Evolutionary conservation across 2,113 vertebrate genomes (phyloP), one percentile per base, ranked within the genome.

Genomic region (Cyprinus carpio): DNA sequence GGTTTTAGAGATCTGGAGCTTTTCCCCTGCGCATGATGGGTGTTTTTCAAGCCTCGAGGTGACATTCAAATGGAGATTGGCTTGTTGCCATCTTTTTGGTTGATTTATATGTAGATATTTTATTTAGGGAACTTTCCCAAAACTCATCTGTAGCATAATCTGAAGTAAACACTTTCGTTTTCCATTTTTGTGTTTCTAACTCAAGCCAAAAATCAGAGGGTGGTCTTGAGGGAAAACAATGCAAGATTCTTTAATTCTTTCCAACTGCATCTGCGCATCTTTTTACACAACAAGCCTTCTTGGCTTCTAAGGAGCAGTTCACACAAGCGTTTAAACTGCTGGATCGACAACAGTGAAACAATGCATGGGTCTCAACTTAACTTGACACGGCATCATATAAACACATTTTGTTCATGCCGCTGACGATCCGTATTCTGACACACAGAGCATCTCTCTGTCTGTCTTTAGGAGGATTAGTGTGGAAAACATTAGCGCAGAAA

Each of bases 221-320:
- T 56, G 62, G 51, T 78, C 79, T 64, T 82, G 31, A 75, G 60
- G 72, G 79, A 82, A 87, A 60, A 51, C 77, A 82, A 76, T 80
- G 62, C 67, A 56, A 6, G 8, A 84, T 2, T 31, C 13, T 65
- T 85, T 51, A 88, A 85, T 83, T 58, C 81, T 83, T 86, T 88
- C 81, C 84, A 43, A 34, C 84, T 88, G 81, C 31, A 2, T 20
- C 18, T 18, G 43, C 1, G 4, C 69, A 43, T 72, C 69, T 72
- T 72, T 72, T 43, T 72, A n/a, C 65, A 69, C 69, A 34, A 72
- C 20, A 72, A n/a, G 5, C 20, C 69, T 23, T 71, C 20, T 62
- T 62, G 20, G 10, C 8, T 62, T 62, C 69, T 43, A 40, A 40
- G 34, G 20, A 40, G 69, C 34, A 5, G 34, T n/a, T 72, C 69